Evolutionary conservation across 2,113 vertebrate species (phyloP).

Genomic region (Microcebus griseorufus): DNA sequence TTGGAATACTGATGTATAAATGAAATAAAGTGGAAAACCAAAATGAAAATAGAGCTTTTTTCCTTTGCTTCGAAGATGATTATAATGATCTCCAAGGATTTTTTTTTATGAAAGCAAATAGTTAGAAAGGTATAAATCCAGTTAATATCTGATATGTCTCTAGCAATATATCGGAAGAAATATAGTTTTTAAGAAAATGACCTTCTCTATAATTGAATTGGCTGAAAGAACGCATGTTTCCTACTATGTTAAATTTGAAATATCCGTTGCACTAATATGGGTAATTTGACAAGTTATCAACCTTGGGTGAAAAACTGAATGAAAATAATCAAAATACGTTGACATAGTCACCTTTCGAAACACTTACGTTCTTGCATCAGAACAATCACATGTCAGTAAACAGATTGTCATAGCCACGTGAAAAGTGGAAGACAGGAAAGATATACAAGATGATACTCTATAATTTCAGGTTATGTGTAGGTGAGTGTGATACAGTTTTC

Average conservation of each 20-base stretch:
- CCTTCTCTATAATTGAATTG: not conserved
- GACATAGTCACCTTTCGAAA: no score
- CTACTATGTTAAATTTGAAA: not conserved
- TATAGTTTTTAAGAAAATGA: not conserved
- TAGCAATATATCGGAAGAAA: not conserved
- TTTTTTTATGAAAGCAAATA: not conserved
- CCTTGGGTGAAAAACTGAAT: not conserved
- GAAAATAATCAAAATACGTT: not conserved
- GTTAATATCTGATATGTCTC: not conserved
- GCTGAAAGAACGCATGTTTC: not conserved
- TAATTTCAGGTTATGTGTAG: not conserved
- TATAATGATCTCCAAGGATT: not conserved
- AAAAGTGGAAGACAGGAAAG: not conserved
- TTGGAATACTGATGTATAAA: not conserved
- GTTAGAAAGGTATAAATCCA: not conserved
- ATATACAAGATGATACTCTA: not conserved
- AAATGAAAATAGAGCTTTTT: not conserved
- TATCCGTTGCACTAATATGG: rapidly evolving
- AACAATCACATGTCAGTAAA: not conserved
- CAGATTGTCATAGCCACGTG: not conserved
- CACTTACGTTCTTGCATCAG: rapidly evolving
- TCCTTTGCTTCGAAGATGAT: not conserved
- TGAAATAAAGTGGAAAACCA: not conserved
- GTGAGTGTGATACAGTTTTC: not conserved
- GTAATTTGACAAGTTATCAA: not conserved